These are phyloP conservation scores for Ictalurus furcatus DNA, from an alignment of 2,113 vertebrate species.

Conservation along the genomic window DNA sequence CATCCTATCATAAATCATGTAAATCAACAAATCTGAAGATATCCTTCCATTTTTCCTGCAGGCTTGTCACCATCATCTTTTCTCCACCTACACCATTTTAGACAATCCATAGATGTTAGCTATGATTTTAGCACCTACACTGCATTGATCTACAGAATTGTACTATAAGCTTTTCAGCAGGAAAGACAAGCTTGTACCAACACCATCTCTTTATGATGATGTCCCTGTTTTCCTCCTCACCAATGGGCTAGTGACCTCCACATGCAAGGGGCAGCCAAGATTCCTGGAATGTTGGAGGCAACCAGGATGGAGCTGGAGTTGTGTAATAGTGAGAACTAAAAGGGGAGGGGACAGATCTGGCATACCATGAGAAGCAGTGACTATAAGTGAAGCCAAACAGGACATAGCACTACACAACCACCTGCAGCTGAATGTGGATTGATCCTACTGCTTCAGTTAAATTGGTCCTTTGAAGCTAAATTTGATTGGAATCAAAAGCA, in stretches of 20 bases:
- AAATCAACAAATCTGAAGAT: constrained; percentile 44
- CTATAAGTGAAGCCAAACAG: constrained; percentile 55
- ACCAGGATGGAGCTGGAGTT: constrained; percentile 50
- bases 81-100: neutral
- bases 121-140: neutral
- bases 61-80: constrained; percentile 2
- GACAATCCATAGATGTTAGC: neutral
- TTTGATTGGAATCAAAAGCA: constrained; percentile 32
- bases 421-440: constrained; percentile 53
- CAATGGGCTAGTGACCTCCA: constrained; percentile 32
- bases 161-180: neutral
- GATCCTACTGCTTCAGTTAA: neutral
- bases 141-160: neutral
- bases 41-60: constrained; percentile 32
- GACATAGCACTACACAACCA: constrained; percentile 57
- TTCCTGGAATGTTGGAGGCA: constrained; percentile 61
- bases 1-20: constrained; percentile 39
- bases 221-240: constrained; percentile 7
- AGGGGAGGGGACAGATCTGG: constrained; percentile 55
- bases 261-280: constrained; percentile 43
- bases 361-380: constrained; percentile 55
- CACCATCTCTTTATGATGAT: neutral
- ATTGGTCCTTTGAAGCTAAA: neutral
- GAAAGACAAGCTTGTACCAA: neutral
- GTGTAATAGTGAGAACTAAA: constrained; percentile 25